Conservation (phyloP, 2,888 invertebrate species). For the Dermolepida albohirtum region DNA sequence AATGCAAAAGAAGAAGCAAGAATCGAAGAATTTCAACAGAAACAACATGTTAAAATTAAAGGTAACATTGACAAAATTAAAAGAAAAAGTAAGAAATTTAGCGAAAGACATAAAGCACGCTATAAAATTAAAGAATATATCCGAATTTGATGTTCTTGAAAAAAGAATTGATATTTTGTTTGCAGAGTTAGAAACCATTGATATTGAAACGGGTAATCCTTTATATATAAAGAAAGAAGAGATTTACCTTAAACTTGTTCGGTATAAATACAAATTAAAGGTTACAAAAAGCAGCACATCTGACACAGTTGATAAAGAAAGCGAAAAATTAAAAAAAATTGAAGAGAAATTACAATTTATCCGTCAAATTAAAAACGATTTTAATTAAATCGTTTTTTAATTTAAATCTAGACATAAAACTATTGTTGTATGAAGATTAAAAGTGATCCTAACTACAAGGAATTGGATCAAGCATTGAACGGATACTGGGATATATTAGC, state of each 20-base stretch:
- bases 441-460: conserved; percentile 44
- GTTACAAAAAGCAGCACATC: conserved; percentile 39
- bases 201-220: conserved; percentile 42
- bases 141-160: conserved; percentile 47
- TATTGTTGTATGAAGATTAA: conserved; percentile 47
- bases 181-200: conserved; percentile 48
- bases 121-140: conserved; percentile 46
- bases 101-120: conserved; percentile 47
- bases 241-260: conserved; percentile 45
- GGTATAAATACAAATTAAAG: conserved; percentile 47
- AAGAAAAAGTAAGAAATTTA: conserved; percentile 43
- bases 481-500: conserved; percentile 45
- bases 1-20: conserved; percentile 8
- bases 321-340: conserved; percentile 11
- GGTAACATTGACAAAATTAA: conserved; percentile 43
- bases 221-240: conserved; percentile 43
- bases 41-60: conserved; percentile 25
- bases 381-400: too few relatives aligned
- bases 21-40: conserved; percentile 4
- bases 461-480: conserved; percentile 46
- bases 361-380: conserved; percentile 38
- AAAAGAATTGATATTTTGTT: conserved; percentile 50
- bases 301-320: conserved; percentile 13
- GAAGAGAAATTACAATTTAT: conserved; percentile 26
- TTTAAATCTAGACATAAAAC: conserved; percentile 45